A percentile compares a stretch with the other conserved stretches of the same genome.
Conservation (phyloP, 2,113 vertebrate species). For the Microcebus ravelobensis region DNA sequence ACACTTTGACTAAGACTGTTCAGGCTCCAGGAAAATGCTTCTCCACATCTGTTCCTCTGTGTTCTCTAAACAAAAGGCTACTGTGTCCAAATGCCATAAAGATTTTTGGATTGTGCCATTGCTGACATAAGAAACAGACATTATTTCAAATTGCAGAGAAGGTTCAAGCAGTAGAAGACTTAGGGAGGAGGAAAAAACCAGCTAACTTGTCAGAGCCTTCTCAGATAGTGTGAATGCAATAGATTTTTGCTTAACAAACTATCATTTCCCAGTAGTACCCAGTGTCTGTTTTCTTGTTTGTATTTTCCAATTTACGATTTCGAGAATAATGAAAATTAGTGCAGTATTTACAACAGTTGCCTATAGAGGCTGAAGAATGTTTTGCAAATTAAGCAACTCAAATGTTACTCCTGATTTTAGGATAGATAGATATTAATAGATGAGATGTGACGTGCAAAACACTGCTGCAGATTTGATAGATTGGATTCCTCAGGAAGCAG, state of each 20-base stretch:
- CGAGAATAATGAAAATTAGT: conserved; percentile 23
- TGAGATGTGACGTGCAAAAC: not conserved
- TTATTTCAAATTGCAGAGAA: conserved; percentile 11
- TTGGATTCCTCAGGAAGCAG: not conserved
- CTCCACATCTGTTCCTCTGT: not conserved
- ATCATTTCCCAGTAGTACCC: not conserved
- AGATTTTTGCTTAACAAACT: conserved; percentile 40
- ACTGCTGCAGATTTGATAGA: not conserved
- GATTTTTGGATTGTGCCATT: not conserved
- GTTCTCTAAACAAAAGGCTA: conserved; percentile 58
- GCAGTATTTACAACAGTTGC: not conserved
- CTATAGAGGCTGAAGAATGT: not conserved
- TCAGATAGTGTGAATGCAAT: conserved; percentile 3
- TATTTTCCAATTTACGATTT: not conserved
- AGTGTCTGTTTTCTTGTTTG: conserved; percentile 1
- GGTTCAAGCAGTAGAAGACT: not conserved
- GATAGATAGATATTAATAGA: not conserved
- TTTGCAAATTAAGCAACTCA: conserved; percentile 20
- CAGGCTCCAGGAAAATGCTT: conserved; percentile 1
- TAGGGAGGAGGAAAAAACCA: conserved; percentile 12
- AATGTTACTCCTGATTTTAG: not conserved
- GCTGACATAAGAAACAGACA: not conserved
- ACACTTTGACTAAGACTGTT: conserved; percentile 5
- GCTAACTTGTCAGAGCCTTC: conserved; percentile 16
- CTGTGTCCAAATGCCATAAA: conserved; percentile 39